phyloP scores from a whole-genome alignment of 2,888 invertebrate species.

The Holacanthella duospinosa region DNA sequence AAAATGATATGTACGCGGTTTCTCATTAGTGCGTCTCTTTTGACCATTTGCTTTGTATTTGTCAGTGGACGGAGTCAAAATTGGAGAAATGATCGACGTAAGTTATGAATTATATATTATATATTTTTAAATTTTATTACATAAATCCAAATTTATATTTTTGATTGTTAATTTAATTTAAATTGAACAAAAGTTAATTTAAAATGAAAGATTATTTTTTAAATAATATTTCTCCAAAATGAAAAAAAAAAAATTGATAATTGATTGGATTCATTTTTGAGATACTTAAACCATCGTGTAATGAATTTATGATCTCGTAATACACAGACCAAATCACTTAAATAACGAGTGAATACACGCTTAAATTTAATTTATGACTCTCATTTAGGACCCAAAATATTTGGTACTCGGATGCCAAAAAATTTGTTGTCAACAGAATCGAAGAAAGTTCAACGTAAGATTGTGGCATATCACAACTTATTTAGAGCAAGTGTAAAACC shows the following conservation, averaged over 20 bases:
- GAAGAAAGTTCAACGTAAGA: slow-evolving; percentile 56
- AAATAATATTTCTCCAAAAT: too few species aligned
- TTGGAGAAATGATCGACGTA: background rate
- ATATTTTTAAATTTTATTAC: too few species aligned
- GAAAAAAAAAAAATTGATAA: too few species aligned
- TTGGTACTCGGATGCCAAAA: slow-evolving; percentile 50
- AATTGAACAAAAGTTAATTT: too few species aligned
- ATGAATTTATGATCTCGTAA: background rate
- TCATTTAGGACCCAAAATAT: slow-evolving; percentile 48
- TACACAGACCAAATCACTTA: background rate
- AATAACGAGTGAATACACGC: background rate
- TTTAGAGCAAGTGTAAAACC: slow-evolving; percentile 64
- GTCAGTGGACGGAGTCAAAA: background rate
- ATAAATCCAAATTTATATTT: too few species aligned
- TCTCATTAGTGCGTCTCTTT: background rate
- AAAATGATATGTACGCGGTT: background rate
- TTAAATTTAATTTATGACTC: background rate
- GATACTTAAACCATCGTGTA: background rate
- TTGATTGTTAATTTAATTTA: too few species aligned
- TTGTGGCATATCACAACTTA: slow-evolving; percentile 64
- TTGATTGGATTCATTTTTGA: background rate
- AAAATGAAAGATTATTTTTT: too few species aligned
- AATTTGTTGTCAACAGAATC: slow-evolving; percentile 49
- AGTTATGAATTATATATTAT: background rate
- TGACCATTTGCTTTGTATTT: background rate